phyloP scores from a whole-genome alignment of 2,888 invertebrate genomes.

The Lacanobia oleracea region DNA sequence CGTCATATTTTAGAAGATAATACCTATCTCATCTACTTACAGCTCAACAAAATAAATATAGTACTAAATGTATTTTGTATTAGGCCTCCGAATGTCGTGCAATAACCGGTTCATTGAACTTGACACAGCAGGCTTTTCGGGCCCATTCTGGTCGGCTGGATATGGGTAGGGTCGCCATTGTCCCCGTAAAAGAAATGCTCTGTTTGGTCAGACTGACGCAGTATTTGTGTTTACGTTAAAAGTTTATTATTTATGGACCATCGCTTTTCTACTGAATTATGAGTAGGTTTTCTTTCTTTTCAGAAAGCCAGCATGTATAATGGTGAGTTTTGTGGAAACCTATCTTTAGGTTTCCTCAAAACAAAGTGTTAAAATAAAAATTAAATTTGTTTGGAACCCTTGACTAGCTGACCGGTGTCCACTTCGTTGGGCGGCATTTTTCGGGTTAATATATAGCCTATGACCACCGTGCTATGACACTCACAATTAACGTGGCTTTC shows the following conservation, averaged over 20 bases:
- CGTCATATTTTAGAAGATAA: not conserved
- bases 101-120: constrained; percentile 33
- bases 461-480: too few relatives aligned
- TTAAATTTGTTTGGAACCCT: too few relatives aligned
- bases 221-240: constrained; percentile 30
- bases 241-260: constrained; percentile 12
- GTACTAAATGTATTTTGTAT: constrained; percentile 2
- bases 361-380: too few relatives aligned
- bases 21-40: not conserved
- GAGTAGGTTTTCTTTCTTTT: not conserved
- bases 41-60: not conserved
- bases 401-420: too few relatives aligned
- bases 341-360: too few relatives aligned
- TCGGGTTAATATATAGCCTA: too few relatives aligned
- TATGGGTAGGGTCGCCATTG: constrained; percentile 44
- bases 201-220: constrained; percentile 41
- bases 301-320: too few relatives aligned
- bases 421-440: too few relatives aligned
- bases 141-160: constrained; percentile 13
- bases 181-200: constrained; percentile 40
- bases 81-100: constrained; percentile 16
- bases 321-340: too few relatives aligned
- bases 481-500: too few relatives aligned
- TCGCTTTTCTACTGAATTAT: not conserved
- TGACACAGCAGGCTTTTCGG: constrained; percentile 15